Evolutionary conservation across 1,140 invertebrate species (phyloP).

Genomic region (Spodoptera frugiperda): DNA sequence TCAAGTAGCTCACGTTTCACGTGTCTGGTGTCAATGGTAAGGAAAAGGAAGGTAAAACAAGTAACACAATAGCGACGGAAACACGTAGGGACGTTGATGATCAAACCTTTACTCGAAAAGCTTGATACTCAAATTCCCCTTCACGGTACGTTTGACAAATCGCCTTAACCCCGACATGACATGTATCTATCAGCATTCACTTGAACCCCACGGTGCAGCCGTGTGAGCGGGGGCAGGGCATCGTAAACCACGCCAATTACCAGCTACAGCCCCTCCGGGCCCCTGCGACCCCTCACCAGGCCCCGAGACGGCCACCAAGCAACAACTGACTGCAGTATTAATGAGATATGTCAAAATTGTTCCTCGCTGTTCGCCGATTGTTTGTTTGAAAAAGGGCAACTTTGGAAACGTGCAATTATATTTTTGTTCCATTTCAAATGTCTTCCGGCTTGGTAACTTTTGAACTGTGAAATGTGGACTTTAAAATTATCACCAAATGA

Average conservation of each 20-base stretch:
- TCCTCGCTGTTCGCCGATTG: constrained; percentile 21
- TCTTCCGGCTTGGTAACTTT: too few relatives aligned
- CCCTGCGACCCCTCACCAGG: constrained; percentile 26
- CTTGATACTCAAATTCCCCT: constrained; percentile 4
- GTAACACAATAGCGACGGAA: too few relatives aligned
- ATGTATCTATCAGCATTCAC: constrained; percentile 32
- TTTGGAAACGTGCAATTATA: background rate
- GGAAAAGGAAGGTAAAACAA: too few relatives aligned
- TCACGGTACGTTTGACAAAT: constrained; percentile 8
- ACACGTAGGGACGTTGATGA: background rate
- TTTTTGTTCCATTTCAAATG: too few relatives aligned
- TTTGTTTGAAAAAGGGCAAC: constrained; percentile 4
- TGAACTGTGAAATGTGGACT: too few relatives aligned
- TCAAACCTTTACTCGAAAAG: background rate
- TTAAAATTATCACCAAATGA: too few relatives aligned
- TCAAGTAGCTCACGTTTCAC: too few relatives aligned
- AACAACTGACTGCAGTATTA: constrained; percentile 19
- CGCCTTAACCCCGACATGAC: constrained; percentile 26
- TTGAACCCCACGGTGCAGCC: background rate
- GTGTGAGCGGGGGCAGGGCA: constrained; percentile 31
- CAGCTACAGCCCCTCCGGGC: constrained; percentile 30
- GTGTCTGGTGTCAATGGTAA: too few relatives aligned
- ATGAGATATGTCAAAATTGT: constrained; percentile 37
- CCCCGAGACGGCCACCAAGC: background rate
- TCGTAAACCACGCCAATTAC: constrained; percentile 67